phyloP scores from a whole-genome alignment of 2,888 invertebrate species.

The Sympetrum striolatum region DNA sequence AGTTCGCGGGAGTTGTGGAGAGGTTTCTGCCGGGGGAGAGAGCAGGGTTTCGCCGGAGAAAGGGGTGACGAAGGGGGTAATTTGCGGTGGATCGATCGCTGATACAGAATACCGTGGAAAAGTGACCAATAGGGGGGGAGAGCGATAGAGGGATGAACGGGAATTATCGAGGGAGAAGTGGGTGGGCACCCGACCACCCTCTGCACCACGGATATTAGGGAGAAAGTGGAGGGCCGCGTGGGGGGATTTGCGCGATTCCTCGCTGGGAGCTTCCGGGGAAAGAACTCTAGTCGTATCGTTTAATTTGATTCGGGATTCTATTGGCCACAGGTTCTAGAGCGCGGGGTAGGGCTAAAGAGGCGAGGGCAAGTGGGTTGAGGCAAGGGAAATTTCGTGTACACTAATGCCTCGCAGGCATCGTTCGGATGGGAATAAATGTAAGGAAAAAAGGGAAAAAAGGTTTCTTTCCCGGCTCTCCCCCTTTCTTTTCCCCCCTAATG shows the following conservation, averaged over 20 bases:
- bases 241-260: not conserved
- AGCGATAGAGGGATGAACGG: not conserved
- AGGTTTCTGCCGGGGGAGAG: not conserved
- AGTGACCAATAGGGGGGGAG: constrained; percentile 24
- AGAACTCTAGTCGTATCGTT: constrained; percentile 27
- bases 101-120: constrained; percentile 36
- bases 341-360: not conserved
- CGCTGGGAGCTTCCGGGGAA: not conserved
- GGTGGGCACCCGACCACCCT: not conserved
- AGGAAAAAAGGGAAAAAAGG: not conserved
- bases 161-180: not conserved
- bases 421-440: not conserved
- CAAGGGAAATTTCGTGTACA: constrained; percentile 27
- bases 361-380: not conserved
- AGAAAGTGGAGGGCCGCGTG: not conserved
- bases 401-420: constrained; percentile 35
- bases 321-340: not conserved
- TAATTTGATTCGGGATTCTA: constrained; percentile 37
- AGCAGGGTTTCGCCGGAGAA: not conserved
- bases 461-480: not conserved
- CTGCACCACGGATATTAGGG: not conserved
- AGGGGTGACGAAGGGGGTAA: constrained; percentile 7
- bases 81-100: constrained; percentile 35
- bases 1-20: not conserved
- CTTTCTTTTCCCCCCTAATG: not conserved